A percentile compares a stretch with the other conserved stretches of the same genome.
phyloP scores from a whole-genome alignment of 2,113 vertebrate genomes.

The Euleptes europaea region DNA sequence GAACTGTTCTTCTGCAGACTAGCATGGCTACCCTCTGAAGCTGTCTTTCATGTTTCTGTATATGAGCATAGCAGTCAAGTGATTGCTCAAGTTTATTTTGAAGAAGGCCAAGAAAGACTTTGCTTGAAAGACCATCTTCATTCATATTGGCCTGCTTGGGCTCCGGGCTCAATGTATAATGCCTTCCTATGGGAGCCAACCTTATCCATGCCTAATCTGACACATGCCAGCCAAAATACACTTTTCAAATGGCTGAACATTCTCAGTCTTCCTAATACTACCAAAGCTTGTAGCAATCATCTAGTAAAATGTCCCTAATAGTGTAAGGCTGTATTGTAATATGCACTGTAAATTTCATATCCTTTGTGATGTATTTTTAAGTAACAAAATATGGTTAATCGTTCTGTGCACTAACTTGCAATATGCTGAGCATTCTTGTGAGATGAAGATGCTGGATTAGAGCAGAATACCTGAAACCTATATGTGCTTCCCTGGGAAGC shows the following conservation, averaged over 20 bases:
- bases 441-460: neutral
- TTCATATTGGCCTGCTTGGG: too few relatives aligned
- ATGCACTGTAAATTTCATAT: slow-evolving; percentile 18
- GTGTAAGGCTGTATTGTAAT: slow-evolving; percentile 6
- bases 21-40: too few relatives aligned
- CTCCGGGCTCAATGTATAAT: too few relatives aligned
- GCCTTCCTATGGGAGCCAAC: too few relatives aligned
- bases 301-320: neutral
- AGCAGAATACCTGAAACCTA: neutral
- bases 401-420: neutral
- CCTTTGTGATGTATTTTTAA: slow-evolving; percentile 7
- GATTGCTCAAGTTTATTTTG: neutral
- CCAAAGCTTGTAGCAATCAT: neutral
- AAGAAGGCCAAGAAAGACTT: neutral
- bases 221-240: neutral
- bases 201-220: neutral
- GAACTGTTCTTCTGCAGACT: too few relatives aligned
- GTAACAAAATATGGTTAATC: neutral
- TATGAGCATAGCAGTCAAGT: neutral
- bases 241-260: neutral
- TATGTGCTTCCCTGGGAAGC: neutral
- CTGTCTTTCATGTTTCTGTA: neutral
- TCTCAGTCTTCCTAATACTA: neutral
- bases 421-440: neutral
- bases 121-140: neutral